These are phyloP conservation scores for Nanorana parkeri DNA, from an alignment of 2,113 vertebrate genomes.

Conservation along the genomic window DNA sequence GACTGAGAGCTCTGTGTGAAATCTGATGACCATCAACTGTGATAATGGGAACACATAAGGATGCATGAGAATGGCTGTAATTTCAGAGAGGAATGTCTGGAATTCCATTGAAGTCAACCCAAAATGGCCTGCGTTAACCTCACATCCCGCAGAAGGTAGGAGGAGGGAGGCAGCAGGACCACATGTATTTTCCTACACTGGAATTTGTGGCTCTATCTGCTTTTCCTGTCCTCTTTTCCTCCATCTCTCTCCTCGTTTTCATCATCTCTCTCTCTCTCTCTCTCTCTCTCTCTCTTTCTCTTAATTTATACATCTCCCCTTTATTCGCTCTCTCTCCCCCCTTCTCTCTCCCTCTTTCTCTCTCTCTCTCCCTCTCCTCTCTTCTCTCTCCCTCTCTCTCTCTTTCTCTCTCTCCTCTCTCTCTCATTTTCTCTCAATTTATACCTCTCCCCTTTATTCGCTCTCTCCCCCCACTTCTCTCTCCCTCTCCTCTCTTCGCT, in stretches of 20 bases:
- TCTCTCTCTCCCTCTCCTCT: not conserved
- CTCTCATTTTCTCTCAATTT: not conserved
- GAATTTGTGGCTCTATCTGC: not conserved
- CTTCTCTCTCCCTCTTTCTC: not conserved
- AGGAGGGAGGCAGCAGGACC: conserved; percentile 16
- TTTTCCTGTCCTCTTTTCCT: not conserved
- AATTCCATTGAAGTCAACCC: conserved; percentile 55
- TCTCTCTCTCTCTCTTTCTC: not conserved
- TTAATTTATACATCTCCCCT: too few species aligned
- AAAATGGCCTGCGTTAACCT: conserved; percentile 55
- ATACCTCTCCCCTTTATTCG: not conserved
- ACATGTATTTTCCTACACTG: not conserved
- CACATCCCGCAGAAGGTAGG: conserved; percentile 41
- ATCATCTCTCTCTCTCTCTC: not conserved
- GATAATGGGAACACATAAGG: conserved; percentile 50
- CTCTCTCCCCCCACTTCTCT: not conserved
- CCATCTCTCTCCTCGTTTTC: not conserved
- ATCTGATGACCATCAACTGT: conserved; percentile 47
- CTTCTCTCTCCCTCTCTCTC: not conserved
- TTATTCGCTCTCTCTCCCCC: not conserved
- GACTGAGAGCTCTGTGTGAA: conserved; percentile 30
- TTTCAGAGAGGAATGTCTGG: conserved; percentile 53
- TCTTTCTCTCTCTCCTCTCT: too few species aligned
- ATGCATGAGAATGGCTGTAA: conserved; percentile 54
- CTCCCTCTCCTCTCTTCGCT: not conserved